Conservation (phyloP, 2,888 invertebrate species). For the Monopis laevigella region DNA sequence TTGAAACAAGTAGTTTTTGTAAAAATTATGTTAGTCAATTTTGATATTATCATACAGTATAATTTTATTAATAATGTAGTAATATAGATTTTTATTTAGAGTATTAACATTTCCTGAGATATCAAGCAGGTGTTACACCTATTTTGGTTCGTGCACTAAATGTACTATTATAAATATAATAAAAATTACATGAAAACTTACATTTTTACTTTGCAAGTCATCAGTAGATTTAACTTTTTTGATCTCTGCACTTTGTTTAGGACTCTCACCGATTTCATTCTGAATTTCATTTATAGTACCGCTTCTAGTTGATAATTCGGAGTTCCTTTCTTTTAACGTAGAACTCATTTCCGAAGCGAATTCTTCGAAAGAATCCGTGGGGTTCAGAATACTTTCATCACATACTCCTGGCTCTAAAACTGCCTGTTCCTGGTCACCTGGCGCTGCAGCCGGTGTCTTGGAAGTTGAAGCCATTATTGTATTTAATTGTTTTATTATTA, state of each 20-base stretch:
- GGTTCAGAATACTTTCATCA: constrained; percentile 73
- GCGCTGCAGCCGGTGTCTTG: constrained; percentile 29
- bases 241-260: constrained; percentile 31
- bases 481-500: too few species aligned
- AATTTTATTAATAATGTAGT: too few species aligned
- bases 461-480: constrained; percentile 50
- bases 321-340: constrained; percentile 66
- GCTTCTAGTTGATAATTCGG: constrained; percentile 59
- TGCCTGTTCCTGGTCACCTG: constrained; percentile 28
- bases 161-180: too few species aligned
- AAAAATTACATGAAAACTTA: too few species aligned
- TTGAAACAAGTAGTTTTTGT: too few species aligned
- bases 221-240: constrained; percentile 45
- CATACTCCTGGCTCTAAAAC: constrained; percentile 56
- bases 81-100: too few species aligned
- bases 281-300: constrained; percentile 69
- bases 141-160: too few species aligned
- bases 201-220: constrained; percentile 48
- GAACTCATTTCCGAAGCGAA: constrained; percentile 73
- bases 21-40: too few species aligned
- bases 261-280: constrained; percentile 54
- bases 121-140: too few species aligned
- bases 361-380: constrained; percentile 76
- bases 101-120: too few species aligned
- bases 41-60: too few species aligned